Conservation (phyloP, 2,797 vertebrate genomes). For the Semaprochilodus insignis region DNA sequence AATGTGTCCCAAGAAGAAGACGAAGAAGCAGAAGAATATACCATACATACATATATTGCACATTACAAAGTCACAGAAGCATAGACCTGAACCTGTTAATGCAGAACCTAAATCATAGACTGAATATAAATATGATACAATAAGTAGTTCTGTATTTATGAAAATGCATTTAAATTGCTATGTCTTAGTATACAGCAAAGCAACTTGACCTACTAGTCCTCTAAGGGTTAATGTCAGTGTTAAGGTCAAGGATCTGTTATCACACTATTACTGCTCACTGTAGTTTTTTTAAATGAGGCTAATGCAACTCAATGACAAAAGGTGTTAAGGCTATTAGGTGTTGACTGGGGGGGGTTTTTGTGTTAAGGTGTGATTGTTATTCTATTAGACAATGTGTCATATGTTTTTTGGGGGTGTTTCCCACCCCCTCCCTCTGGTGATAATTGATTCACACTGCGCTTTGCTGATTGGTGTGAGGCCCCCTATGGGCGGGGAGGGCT, state of each 20-base stretch:
- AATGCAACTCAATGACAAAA: conserved; percentile 40
- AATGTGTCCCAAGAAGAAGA: too few relatives aligned
- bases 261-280: not conserved
- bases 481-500: conserved; percentile 78
- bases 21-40: too few relatives aligned
- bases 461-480: conserved; percentile 87
- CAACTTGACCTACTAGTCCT: not conserved
- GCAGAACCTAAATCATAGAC: too few relatives aligned
- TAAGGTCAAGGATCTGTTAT: not conserved
- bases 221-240: not conserved
- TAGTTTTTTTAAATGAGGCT: conserved; percentile 6
- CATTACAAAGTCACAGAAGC: too few relatives aligned
- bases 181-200: too few relatives aligned
- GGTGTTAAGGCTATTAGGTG: conserved; percentile 41
- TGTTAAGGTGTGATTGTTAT: conserved; percentile 76
- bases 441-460: conserved; percentile 86
- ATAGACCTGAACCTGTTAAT: too few relatives aligned
- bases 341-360: conserved; percentile 38
- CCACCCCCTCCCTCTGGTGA: conserved; percentile 86
- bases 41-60: too few relatives aligned
- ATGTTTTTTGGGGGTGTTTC: conserved; percentile 76
- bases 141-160: too few relatives aligned
- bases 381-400: conserved; percentile 81
- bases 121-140: too few relatives aligned
- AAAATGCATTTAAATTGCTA: too few relatives aligned